Percentiles rank a stretch among this genome's conserved stretches.
phyloP scores from a whole-genome alignment of 2,797 vertebrate genomes.

The Bufotes viridis region DNA sequence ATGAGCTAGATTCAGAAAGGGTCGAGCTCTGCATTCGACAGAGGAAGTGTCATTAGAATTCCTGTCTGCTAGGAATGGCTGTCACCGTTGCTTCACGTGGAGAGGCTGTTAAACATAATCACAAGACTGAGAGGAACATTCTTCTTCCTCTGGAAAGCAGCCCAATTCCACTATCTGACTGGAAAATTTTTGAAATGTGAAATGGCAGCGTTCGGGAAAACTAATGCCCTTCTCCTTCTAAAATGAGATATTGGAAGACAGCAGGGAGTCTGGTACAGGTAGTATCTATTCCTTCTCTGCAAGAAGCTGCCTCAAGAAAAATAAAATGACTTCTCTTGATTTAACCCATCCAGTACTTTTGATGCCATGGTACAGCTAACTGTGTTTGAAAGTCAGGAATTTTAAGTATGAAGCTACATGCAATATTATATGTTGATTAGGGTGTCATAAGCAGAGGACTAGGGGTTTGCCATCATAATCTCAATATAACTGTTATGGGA shows the following conservation, averaged over 20 bases:
- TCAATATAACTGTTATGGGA: not conserved
- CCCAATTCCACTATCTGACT: slow-evolving; percentile 57
- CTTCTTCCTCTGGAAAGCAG: slow-evolving; percentile 38
- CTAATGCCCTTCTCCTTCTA: slow-evolving; percentile 40
- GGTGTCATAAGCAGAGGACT: not conserved
- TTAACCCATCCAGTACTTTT: slow-evolving; percentile 36
- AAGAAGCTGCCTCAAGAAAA: slow-evolving; percentile 34
- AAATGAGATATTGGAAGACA: slow-evolving; percentile 58
- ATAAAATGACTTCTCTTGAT: slow-evolving; percentile 34
- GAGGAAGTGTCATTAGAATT: slow-evolving; percentile 47
- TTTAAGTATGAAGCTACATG: not conserved
- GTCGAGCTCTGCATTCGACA: slow-evolving; percentile 16
- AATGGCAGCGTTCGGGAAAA: slow-evolving; percentile 57
- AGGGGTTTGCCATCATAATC: not conserved
- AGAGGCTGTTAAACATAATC: slow-evolving; percentile 60
- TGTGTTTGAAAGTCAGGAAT: not conserved
- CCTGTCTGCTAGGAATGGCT: slow-evolving; percentile 46
- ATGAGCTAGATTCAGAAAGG: slow-evolving; percentile 3
- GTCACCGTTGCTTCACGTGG: slow-evolving; percentile 55
- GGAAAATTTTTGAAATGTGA: slow-evolving; percentile 58
- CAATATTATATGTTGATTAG: not conserved
- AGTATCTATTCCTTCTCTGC: slow-evolving; percentile 37
- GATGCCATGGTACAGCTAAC: not conserved
- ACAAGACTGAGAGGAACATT: slow-evolving; percentile 43
- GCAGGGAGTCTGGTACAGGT: slow-evolving; percentile 50